Evolutionary conservation across 2,113 vertebrate genomes (phyloP).

Genomic region (Rhea americana): DNA sequence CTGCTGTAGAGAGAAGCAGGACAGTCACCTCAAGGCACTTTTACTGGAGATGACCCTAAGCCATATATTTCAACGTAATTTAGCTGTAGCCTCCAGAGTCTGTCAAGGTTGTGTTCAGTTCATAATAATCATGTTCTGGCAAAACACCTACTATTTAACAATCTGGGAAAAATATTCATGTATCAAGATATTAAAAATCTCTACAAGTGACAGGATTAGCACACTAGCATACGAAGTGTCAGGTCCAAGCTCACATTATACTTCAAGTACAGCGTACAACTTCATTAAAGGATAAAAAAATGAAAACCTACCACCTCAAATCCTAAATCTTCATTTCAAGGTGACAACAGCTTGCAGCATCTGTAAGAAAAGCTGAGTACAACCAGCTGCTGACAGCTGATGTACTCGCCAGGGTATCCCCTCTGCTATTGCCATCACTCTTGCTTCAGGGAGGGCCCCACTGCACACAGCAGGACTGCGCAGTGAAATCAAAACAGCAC

Average conservation of each 20-base stretch:
- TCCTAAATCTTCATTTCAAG: not conserved
- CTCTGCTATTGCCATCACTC: not conserved
- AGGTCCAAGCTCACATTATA: accelerated
- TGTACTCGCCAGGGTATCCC: not conserved
- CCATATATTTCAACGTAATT: not conserved
- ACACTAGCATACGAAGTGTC: not conserved
- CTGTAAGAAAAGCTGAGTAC: not conserved
- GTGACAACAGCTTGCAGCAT: accelerated
- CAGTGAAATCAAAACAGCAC: not conserved
- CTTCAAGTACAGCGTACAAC: accelerated
- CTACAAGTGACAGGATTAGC: not conserved
- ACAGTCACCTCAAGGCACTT: not conserved
- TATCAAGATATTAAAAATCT: not conserved
- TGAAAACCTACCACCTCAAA: not conserved
- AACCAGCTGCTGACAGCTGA: not conserved
- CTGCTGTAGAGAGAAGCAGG: not conserved
- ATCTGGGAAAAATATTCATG: not conserved
- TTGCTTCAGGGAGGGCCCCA: not conserved
- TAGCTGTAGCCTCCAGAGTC: not conserved
- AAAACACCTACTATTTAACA: not conserved
- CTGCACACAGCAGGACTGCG: not conserved
- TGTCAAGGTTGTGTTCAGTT: not conserved
- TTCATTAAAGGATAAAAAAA: accelerated
- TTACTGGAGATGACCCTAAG: not conserved
- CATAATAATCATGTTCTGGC: not conserved